Percentiles rank a stretch among this genome's conserved stretches.
Conservation (phyloP, 2,113 vertebrate species). For the Macquaria australasica region DNA sequence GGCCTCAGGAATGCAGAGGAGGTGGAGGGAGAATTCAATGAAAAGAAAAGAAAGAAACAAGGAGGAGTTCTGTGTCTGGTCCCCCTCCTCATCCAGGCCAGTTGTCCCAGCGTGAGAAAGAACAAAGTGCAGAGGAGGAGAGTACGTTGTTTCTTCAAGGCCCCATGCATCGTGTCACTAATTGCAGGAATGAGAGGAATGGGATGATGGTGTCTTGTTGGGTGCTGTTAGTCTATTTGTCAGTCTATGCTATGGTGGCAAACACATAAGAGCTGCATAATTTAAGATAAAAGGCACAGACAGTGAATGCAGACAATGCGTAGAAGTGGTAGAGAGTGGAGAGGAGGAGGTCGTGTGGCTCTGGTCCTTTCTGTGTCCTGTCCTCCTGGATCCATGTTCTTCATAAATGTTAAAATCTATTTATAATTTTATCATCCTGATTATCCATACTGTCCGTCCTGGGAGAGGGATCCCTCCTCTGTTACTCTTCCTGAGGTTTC, state of each 20-base stretch:
- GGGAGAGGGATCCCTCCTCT: no score
- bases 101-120: slow-evolving; percentile 56
- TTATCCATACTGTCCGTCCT: no score
- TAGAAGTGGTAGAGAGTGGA: neutral
- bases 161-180: slow-evolving; percentile 67
- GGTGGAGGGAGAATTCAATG: slow-evolving; percentile 47
- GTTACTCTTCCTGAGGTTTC: no score
- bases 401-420: no score
- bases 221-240: slow-evolving; percentile 26
- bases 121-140: slow-evolving; percentile 51
- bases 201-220: slow-evolving; percentile 22
- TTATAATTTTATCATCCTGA: no score
- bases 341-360: no score
- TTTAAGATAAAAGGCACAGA: slow-evolving; percentile 2
- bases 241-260: neutral
- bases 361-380: no score
- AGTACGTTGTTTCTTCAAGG: slow-evolving; percentile 12
- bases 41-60: slow-evolving; percentile 54
- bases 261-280: neutral
- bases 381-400: no score
- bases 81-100: slow-evolving; percentile 24
- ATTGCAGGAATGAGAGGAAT: slow-evolving; percentile 81
- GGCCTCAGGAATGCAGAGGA: slow-evolving; percentile 71
- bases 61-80: slow-evolving; percentile 41
- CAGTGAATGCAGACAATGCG: neutral